A percentile compares a stretch with the other conserved stretches of the same genome.
Evolutionary conservation across 2,888 invertebrate species (phyloP).

Genomic region (Myopa tessellatipennis): DNA sequence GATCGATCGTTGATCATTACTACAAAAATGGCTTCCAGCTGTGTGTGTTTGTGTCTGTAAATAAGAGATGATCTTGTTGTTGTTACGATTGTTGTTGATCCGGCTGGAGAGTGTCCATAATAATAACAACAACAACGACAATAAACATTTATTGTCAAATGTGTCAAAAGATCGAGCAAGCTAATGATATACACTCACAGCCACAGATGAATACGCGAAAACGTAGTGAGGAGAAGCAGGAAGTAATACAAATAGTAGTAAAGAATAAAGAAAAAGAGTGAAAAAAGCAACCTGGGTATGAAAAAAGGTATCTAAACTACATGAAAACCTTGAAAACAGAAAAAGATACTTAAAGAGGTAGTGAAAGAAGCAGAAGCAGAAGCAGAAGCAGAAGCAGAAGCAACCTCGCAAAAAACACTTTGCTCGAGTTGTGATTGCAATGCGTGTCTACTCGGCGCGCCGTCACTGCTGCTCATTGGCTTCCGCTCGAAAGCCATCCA

Average conservation of each 20-base stretch:
- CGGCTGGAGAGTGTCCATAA: background rate
- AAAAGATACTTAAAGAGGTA: background rate
- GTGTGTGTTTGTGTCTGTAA: conserved; percentile 45
- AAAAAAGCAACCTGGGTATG: too few relatives aligned
- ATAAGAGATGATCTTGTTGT: background rate
- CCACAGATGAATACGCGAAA: background rate
- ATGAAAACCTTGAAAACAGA: too few relatives aligned
- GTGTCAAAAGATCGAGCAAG: conserved; percentile 10
- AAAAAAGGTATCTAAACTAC: too few relatives aligned
- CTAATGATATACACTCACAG: background rate
- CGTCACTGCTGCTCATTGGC: conserved; percentile 34
- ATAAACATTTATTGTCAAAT: background rate
- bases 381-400: too few relatives aligned
- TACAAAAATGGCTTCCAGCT: conserved; percentile 40
- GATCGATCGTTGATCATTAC: conserved; percentile 36
- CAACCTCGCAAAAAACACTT: conserved; percentile 40
- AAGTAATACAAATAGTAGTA: background rate
- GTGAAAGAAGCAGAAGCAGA: background rate
- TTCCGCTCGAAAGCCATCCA: conserved; percentile 27
- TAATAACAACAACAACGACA: conserved; percentile 7
- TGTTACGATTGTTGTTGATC: background rate
- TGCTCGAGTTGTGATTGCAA: conserved; percentile 50
- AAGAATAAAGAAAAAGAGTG: background rate
- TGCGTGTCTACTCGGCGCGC: conserved; percentile 33
- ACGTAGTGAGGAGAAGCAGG: background rate